These are phyloP conservation scores for Polyploca ridens DNA, from an alignment of 2,888 invertebrate genomes.

Conservation along the genomic window DNA sequence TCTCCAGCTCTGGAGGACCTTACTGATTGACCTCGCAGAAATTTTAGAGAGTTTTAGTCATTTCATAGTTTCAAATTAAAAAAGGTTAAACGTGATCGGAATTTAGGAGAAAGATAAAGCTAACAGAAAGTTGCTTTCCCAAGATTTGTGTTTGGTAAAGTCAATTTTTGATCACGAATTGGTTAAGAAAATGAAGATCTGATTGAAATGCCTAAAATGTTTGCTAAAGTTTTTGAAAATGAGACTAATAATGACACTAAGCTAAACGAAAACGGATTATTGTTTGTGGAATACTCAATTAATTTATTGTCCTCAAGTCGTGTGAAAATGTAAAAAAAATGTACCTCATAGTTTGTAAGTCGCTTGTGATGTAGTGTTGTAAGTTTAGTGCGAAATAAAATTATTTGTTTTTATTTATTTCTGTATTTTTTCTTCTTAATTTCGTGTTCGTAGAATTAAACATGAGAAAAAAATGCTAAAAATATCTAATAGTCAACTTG, in stretches of 20 bases:
- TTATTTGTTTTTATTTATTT: background rate
- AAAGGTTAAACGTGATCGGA: background rate
- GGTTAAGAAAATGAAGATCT: background rate
- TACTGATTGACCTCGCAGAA: background rate
- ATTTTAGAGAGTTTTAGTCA: background rate
- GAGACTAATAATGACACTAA: background rate
- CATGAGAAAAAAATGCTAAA: too few species aligned
- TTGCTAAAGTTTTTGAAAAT: background rate
- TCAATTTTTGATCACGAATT: too few species aligned
- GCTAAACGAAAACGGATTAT: background rate
- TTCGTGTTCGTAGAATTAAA: too few species aligned
- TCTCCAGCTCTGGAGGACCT: constrained; percentile 28
- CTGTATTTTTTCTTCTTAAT: background rate
- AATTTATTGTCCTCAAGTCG: constrained; percentile 1
- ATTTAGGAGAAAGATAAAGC: too few species aligned
- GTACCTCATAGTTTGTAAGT: background rate
- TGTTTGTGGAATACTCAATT: constrained; percentile 6
- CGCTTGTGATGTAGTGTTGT: constrained; percentile 3
- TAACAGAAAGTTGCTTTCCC: too few species aligned
- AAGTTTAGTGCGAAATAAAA: constrained; percentile 5
- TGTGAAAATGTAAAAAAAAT: constrained; percentile 4
- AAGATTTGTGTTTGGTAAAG: too few species aligned
- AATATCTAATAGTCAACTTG: too few species aligned
- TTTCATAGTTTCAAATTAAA: background rate
- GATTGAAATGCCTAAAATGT: background rate